Conservation (phyloP, 2,888 invertebrate genomes). For the Cosmia trapezina region DNA sequence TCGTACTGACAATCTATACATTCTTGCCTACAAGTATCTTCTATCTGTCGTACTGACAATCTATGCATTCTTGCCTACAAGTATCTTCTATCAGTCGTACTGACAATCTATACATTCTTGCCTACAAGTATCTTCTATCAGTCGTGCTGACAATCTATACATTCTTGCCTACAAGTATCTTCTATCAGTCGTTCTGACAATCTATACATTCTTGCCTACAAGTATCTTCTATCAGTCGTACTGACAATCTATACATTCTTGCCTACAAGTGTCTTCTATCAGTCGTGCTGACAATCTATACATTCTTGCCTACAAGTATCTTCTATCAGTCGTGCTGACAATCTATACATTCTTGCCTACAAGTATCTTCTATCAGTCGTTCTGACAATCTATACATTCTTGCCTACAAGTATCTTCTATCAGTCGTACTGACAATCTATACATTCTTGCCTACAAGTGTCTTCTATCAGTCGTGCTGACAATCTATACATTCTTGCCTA, state of each 20-base stretch:
- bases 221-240: background rate
- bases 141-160: no score
- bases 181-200: no score
- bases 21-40: background rate
- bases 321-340: no score
- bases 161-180: background rate
- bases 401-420: background rate
- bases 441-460: background rate
- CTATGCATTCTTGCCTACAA: background rate
- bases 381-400: no score
- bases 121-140: background rate
- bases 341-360: background rate
- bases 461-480: background rate
- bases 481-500: background rate
- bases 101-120: background rate
- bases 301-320: background rate
- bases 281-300: no score
- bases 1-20: conserved; percentile 8
- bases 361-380: background rate
- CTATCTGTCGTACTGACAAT: background rate
- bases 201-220: background rate
- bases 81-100: background rate
- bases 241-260: background rate
- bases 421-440: background rate
- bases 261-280: background rate